phyloP scores from a whole-genome alignment of 1,140 invertebrate species.

The Pogonognathellus flavescens region DNA sequence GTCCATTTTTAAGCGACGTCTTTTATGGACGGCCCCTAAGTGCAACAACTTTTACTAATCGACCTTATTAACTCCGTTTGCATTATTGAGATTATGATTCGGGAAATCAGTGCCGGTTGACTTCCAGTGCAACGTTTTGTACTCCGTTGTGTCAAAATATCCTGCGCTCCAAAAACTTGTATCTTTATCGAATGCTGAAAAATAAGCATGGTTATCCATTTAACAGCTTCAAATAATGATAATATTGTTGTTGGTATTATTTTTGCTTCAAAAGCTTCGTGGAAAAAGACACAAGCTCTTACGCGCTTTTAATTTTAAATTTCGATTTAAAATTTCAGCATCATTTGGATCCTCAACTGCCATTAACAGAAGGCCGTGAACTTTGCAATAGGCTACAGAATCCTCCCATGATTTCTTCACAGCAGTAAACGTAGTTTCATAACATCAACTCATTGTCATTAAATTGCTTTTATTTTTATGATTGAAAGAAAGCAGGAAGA shows the following conservation, averaged over 20 bases:
- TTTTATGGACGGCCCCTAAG: no score
- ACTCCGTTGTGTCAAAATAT: background rate
- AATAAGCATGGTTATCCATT: no score
- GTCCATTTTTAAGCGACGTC: no score
- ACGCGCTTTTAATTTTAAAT: background rate
- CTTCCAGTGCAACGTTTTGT: background rate
- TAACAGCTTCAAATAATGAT: no score
- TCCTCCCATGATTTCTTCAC: conserved; percentile 3
- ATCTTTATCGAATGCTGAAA: background rate
- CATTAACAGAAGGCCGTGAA: background rate
- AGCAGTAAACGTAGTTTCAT: no score
- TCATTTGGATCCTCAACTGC: background rate
- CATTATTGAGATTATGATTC: background rate
- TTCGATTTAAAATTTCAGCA: background rate
- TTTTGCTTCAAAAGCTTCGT: no score
- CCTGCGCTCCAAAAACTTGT: background rate
- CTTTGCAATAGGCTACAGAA: background rate
- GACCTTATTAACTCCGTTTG: background rate
- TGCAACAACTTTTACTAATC: no score
- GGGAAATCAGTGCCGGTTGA: background rate
- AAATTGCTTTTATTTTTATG: no score
- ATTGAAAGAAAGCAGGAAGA: no score
- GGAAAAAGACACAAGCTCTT: background rate
- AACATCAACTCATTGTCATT: no score
- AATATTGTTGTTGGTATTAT: no score